phyloP scores from a whole-genome alignment of 2,888 invertebrate genomes.

The Branchellion lobata region DNA sequence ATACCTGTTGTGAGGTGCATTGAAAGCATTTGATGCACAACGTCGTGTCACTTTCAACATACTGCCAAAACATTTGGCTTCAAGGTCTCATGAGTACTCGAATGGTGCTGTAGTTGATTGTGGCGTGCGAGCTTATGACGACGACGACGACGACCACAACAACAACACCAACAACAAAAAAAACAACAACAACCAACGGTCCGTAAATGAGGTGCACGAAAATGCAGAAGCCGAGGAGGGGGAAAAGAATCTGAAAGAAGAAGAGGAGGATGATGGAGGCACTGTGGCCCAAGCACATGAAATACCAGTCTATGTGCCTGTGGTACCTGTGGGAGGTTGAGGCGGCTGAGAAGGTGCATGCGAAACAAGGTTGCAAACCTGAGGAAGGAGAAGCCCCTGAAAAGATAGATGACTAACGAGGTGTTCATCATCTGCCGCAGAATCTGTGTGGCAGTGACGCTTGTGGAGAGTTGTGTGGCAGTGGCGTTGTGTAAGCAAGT shows the following conservation, averaged over 20 bases:
- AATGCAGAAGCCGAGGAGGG: constrained; percentile 1
- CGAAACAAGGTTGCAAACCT: constrained; percentile 5
- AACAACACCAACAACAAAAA: too few relatives aligned
- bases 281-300: constrained; percentile 16
- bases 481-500: not conserved
- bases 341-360: too few relatives aligned
- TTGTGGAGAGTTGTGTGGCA: not conserved
- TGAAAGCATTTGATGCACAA: too few relatives aligned
- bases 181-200: not conserved
- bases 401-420: not conserved
- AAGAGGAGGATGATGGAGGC: not conserved
- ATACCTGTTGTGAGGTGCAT: too few relatives aligned
- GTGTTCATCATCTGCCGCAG: constrained; percentile 36
- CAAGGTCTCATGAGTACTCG: too few relatives aligned
- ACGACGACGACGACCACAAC: too few relatives aligned
- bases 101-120: too few relatives aligned
- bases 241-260: constrained; percentile 6
- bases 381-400: constrained; percentile 29
- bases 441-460: not conserved
- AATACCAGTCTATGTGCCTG: not conserved
- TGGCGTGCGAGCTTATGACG: too few relatives aligned
- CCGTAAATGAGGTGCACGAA: not conserved
- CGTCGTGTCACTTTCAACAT: too few relatives aligned
- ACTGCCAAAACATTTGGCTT: too few relatives aligned
- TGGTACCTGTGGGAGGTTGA: not conserved